Evolutionary conservation across 1,140 invertebrate genomes (phyloP).

Genomic region (Agrypnia vestita): DNA sequence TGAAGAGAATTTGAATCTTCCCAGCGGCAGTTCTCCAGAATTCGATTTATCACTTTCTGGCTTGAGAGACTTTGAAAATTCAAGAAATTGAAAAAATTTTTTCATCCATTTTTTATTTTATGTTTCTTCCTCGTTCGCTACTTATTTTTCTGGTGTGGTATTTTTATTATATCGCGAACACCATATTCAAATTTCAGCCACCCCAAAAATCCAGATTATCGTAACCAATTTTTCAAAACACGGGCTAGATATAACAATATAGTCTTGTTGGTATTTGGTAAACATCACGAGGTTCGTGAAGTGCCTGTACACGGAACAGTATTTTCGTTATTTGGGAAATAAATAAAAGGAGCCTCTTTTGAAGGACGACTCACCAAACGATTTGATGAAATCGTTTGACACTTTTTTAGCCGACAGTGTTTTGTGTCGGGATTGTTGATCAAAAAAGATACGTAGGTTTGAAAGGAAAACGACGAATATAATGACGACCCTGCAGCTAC

Average conservation of each 20-base stretch:
- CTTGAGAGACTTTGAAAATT: too few relatives aligned
- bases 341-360: not conserved
- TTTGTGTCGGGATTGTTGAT: not conserved
- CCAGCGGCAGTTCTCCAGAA: too few relatives aligned
- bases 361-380: not conserved
- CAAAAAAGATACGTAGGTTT: not conserved
- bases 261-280: not conserved
- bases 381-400: not conserved
- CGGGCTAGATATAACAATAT: constrained; percentile 5
- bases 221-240: constrained; percentile 21
- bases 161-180: too few relatives aligned
- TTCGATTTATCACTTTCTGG: too few relatives aligned
- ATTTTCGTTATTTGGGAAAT: not conserved
- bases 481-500: not conserved
- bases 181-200: not conserved
- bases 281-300: not conserved
- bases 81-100: too few relatives aligned
- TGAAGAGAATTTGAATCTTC: too few relatives aligned
- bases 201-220: not conserved
- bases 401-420: not conserved
- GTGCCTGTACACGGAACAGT: not conserved
- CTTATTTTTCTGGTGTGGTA: not conserved
- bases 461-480: not conserved
- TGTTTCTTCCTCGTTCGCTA: not conserved
- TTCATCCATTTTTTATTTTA: not conserved